Percentiles rank a stretch among this genome's conserved stretches.
phyloP scores from a whole-genome alignment of 2,113 vertebrate genomes.

The Sinosuthora webbiana region DNA sequence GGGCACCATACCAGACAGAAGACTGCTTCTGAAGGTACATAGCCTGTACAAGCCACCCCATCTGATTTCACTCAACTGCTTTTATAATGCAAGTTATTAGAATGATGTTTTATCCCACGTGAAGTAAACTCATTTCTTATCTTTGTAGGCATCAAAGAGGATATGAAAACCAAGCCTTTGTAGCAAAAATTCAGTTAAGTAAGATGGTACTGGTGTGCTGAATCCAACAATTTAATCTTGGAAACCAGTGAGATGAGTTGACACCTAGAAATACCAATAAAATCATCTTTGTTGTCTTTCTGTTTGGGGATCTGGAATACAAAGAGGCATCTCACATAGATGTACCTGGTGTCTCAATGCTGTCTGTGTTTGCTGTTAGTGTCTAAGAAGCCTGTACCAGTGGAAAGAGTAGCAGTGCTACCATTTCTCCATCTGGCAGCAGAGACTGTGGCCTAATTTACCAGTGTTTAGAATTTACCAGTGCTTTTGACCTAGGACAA shows the following conservation, averaged over 20 bases:
- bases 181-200: background rate
- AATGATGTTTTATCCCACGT: background rate
- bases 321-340: background rate
- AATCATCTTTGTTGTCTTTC: background rate
- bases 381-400: background rate
- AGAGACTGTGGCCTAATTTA: background rate
- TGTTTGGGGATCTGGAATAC: background rate
- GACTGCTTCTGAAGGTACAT: background rate
- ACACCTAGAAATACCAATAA: background rate
- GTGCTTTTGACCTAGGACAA: background rate
- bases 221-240: background rate
- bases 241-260: background rate
- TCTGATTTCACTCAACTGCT: constrained; percentile 2
- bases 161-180: background rate
- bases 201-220: background rate
- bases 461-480: background rate
- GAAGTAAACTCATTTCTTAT: background rate
- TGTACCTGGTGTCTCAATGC: background rate
- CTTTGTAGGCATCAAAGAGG: background rate
- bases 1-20: background rate
- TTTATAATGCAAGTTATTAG: background rate
- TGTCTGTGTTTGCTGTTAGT: background rate
- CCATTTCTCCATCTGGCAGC: background rate
- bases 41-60: background rate
- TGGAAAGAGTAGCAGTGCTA: background rate